A percentile compares a stretch with the other conserved stretches of the same genome.
These are phyloP conservation scores for Drosophila meridionalis DNA, from an alignment of 2,888 invertebrate genomes.

Conservation along the genomic window DNA sequence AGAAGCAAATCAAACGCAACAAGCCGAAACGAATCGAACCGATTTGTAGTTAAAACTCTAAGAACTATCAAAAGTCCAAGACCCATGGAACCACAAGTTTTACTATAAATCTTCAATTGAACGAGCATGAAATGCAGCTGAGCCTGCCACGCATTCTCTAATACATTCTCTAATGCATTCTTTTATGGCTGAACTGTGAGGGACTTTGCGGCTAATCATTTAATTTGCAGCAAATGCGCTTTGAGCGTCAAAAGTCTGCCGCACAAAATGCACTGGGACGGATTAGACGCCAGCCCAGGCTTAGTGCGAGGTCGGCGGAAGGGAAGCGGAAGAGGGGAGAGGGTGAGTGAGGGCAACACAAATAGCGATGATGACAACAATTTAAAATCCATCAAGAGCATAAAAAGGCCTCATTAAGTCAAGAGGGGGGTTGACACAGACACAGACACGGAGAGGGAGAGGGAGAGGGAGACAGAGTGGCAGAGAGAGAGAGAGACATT, in stretches of 20 bases:
- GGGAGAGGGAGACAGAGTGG: not conserved
- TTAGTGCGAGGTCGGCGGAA: not conserved
- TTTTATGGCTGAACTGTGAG: constrained; percentile 12
- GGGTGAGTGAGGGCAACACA: constrained; percentile 35
- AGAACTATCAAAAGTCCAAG: not conserved
- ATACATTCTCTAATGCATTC: constrained; percentile 14
- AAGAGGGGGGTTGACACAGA: constrained; percentile 72
- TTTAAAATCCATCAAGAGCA: constrained; percentile 83
- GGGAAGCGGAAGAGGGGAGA: too few relatives aligned
- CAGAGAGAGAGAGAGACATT: not conserved
- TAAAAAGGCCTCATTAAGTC: constrained; percentile 82
- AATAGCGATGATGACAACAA: constrained; percentile 81
- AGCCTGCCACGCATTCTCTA: constrained; percentile 14
- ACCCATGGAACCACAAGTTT: not conserved
- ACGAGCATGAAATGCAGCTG: constrained; percentile 9
- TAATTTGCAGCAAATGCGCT: constrained; percentile 55
- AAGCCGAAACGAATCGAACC: not conserved
- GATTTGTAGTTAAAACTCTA: not conserved
- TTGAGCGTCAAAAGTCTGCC: constrained; percentile 65
- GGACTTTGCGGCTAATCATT: constrained; percentile 39
- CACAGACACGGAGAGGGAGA: not conserved
- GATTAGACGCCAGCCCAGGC: constrained; percentile 41
- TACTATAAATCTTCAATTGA: not conserved
- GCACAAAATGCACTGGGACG: constrained; percentile 39
- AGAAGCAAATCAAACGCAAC: not conserved